Conservation (phyloP, 2,888 invertebrate species). For the Cantharis rustica region DNA sequence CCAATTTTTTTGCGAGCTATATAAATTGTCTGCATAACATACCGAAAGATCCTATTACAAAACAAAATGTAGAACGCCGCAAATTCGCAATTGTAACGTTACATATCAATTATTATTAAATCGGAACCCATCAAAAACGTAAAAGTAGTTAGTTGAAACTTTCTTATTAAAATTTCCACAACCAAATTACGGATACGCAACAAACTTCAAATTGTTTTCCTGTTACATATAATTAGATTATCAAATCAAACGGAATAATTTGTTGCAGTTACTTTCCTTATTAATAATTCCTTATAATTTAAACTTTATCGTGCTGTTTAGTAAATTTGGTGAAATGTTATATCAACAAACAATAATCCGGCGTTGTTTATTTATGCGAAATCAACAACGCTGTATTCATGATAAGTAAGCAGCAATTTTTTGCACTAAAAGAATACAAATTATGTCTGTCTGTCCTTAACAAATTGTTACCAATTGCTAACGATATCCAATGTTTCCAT, state of each 20-base stretch:
- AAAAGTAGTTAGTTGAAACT: neutral
- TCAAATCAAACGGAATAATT: conserved; percentile 25
- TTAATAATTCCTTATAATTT: conserved; percentile 15
- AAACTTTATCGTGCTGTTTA: neutral
- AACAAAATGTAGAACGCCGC: no score
- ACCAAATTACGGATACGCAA: conserved; percentile 3
- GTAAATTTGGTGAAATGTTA: neutral
- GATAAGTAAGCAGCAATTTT: neutral
- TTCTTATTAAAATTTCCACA: neutral
- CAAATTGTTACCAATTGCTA: conserved; percentile 15
- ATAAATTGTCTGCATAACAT: no score
- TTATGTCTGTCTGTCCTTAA: conserved; percentile 3
- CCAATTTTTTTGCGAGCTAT: no score
- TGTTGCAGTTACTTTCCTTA: conserved; percentile 3
- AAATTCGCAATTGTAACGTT: no score
- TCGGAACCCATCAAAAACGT: no score
- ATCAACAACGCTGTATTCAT: neutral
- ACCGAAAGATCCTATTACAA: no score
- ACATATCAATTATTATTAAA: no score
- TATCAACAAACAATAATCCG: neutral
- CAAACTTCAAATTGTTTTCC: conserved; percentile 16
- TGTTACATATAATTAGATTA: conserved; percentile 19
- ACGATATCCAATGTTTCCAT: conserved; percentile 16
- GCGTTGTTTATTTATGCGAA: neutral
- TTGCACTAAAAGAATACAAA: neutral